Evolutionary conservation across 2,888 invertebrate species (phyloP).

Genomic region (Danaus chrysippus): DNA sequence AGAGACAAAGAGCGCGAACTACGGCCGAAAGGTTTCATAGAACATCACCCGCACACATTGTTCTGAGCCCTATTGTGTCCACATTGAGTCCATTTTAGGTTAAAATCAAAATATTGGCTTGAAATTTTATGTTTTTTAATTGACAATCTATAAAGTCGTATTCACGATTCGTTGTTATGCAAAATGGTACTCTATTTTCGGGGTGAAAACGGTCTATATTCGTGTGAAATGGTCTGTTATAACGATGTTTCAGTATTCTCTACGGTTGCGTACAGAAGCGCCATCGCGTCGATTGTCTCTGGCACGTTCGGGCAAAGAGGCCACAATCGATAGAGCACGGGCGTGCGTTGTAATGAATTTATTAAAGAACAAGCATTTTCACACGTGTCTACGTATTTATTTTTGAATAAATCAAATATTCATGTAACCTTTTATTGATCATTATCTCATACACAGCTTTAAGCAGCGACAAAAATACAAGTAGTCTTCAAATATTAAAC

Average conservation of each 20-base stretch:
- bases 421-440: not conserved
- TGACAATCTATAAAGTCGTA: slow-evolving; percentile 42
- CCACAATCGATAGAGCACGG: slow-evolving; percentile 78
- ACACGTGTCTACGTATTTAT: slow-evolving; percentile 38
- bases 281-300: slow-evolving; percentile 74
- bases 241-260: slow-evolving; percentile 39
- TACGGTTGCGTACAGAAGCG: slow-evolving; percentile 72
- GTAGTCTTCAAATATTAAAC: too few species aligned
- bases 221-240: slow-evolving; percentile 14
- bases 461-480: not conserved
- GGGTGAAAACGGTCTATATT: slow-evolving; percentile 30
- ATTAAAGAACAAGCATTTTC: slow-evolving; percentile 63
- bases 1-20: slow-evolving; percentile 71
- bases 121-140: slow-evolving; percentile 59
- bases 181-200: slow-evolving; percentile 36
- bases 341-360: slow-evolving; percentile 78
- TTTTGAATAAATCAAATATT: slow-evolving; percentile 13
- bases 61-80: slow-evolving; percentile 24
- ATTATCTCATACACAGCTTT: not conserved
- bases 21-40: slow-evolving; percentile 58
- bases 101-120: slow-evolving; percentile 45
- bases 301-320: slow-evolving; percentile 75
- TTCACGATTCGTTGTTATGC: slow-evolving; percentile 19
- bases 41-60: slow-evolving; percentile 21
- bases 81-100: slow-evolving; percentile 47